These are phyloP conservation scores for Papilio xuthus DNA, from an alignment of 1,140 invertebrate species.

Conservation along the genomic window DNA sequence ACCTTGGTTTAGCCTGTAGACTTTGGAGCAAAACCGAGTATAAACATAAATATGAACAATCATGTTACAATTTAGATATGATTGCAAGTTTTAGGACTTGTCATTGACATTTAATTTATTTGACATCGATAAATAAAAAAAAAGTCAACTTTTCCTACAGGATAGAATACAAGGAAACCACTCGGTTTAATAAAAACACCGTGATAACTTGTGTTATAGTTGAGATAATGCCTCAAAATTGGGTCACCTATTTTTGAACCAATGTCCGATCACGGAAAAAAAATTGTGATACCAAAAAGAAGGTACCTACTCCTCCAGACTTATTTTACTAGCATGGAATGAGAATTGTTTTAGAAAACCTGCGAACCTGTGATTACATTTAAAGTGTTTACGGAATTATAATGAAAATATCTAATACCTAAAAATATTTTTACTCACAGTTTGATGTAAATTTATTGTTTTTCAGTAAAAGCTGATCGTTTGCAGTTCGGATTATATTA, in stretches of 20 bases:
- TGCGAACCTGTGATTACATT: not conserved
- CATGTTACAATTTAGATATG: no score
- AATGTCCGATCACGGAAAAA: not conserved
- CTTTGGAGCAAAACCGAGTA: not conserved
- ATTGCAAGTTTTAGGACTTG: no score
- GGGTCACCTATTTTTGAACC: not conserved
- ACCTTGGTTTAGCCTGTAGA: not conserved
- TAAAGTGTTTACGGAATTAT: not conserved
- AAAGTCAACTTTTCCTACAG: no score
- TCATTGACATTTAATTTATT: no score
- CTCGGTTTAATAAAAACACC: no score
- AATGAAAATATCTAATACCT: not conserved
- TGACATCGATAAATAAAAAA: no score
- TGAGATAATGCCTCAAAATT: no score
- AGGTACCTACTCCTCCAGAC: not conserved
- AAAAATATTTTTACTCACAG: slow-evolving; percentile 1
- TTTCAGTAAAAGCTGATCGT: slow-evolving; percentile 13
- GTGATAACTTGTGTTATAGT: no score
- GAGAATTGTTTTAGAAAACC: not conserved
- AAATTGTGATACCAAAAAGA: not conserved
- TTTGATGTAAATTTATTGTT: not conserved
- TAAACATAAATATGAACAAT: no score
- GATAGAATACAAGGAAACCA: no score
- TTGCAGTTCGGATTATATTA: slow-evolving; percentile 22
- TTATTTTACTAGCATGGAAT: not conserved